Evolutionary conservation across 2,113 vertebrate species (phyloP), one percentile per base, ranked within the genome.

Genomic region (Spheniscus mendiculus): DNA sequence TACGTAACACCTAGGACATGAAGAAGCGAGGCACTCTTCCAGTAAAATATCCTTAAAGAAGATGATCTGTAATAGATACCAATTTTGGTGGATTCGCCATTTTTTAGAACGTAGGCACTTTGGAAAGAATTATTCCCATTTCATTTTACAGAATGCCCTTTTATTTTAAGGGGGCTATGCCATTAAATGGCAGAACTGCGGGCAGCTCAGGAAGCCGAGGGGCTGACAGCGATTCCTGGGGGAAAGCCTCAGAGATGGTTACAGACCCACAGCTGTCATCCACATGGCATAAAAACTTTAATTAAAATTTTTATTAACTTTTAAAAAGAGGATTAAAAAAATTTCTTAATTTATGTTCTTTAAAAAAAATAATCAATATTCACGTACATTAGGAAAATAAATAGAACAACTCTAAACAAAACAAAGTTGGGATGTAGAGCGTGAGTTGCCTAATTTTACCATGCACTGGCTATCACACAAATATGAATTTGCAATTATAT

Each of bases 251-350:
- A 14, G 73, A 45, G 38, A 13, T 4, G 18, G 11, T 12, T 34
- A 20, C n/a, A 10, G 44, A 50, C 23, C 22, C 3, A 1, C 0
- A 7, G 34, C 40, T 11, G 26, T 22, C 26, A 38, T 9, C n/a
- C 2, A 1, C 50, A 18, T 1, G 15, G n/a, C 30, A 5, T 21
- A 18, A 62, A 30, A 23, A 18, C 29, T 2, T 6, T 11, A n/a
- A 45, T 67, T 81, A 10, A 9, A 21, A 21, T 50, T 6, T n/a
- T 6, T 5, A 42, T n/a, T 14, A 23, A 10, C 1, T 63, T 23
- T 45, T 32, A 2, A 21, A 55, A 32, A 27, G 11, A 11, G 5
- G 21, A 59, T 71, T 27, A 6, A 47, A 40, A 67, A 4, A 18
- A 5, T 9, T 8, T 38, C 17, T 61, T 21, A 5, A 53, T 59